phyloP scores from a whole-genome alignment of 1,140 invertebrate genomes.

The Drosophila repletoides region DNA sequence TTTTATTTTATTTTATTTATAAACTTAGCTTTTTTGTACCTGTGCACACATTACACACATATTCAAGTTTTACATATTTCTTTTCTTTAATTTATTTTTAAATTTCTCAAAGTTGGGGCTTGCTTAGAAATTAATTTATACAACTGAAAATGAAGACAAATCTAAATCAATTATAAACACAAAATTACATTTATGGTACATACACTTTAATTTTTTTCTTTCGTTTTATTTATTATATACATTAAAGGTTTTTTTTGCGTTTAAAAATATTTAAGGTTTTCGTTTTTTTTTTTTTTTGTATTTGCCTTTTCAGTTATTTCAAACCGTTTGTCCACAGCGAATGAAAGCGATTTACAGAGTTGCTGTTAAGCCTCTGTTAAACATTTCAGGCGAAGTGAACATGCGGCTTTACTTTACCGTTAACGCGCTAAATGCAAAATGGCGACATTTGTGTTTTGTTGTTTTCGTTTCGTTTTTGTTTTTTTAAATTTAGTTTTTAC shows the following conservation, averaged over 20 bases:
- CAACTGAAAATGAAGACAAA: conserved; percentile 39
- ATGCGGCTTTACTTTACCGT: conserved; percentile 22
- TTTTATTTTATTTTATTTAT: conserved; percentile 40
- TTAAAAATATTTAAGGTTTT: conserved; percentile 15
- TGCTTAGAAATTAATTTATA: conserved; percentile 66
- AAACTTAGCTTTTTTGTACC: conserved; percentile 69
- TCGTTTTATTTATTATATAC: conserved; percentile 23
- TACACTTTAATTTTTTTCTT: conserved; percentile 7
- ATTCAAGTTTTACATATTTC: conserved; percentile 39
- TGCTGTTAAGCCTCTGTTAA: not conserved
- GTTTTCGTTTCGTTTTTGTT: no score
- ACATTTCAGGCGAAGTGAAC: not conserved
- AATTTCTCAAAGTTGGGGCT: no score
- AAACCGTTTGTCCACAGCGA: no score
- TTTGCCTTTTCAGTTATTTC: not conserved
- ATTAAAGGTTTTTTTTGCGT: conserved; percentile 30
- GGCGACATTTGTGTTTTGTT: conserved; percentile 67
- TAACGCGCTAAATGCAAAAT: conserved; percentile 79
- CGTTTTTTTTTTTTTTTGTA: not conserved
- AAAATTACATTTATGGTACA: conserved; percentile 33
- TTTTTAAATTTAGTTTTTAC: conserved; percentile 55
- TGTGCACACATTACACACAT: conserved; percentile 52
- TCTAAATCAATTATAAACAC: conserved; percentile 34
- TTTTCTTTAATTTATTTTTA: conserved; percentile 13
- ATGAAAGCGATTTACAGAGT: not conserved